Base-by-base conservation (phyloP, 2,113 vertebrate genomes). In the Micromys minutus region DNA sequence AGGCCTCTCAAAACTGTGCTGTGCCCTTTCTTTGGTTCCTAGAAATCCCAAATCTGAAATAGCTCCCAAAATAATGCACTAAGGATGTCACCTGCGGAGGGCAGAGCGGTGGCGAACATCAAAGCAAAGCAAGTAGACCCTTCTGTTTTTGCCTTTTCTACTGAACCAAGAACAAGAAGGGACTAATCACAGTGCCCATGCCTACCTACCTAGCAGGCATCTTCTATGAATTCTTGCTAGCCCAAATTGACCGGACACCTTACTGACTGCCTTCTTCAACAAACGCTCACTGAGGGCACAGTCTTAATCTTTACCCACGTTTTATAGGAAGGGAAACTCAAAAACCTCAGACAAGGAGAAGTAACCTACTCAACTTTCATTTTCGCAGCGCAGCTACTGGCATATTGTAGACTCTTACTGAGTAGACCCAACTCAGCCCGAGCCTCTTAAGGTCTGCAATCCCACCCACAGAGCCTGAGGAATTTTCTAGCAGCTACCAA, bases 11-110 rank as follows among this genome's bases (percentile, higher is more conserved):
- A 84, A 87, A 71, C n/a, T n/a, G 77, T 45, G n/a, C 19, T 1
- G 13, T 17, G 29, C n/a, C 47, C 52, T 87, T 93, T 86, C 90
- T 92, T 87, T 75, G 71, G 71, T 92, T 87, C 76, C 42, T 50
- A 72, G 71, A 86, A 52, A 77, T 26, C 61, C 45, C 55, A 94
- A 89, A 72, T 7, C 24, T 86, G 81, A 93, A 91, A 86, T 50
- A 80, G 15, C 45, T 75, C 79, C 39, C 67, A 57, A 50, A 93
- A 75, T 63, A 85, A 75, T 16, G 42, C 15, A 39, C 67, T 36
- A 63, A 29, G 17, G 36, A 71, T 52, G 42, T 45, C 59, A 65
- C 15, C 45, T 13, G 61, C 61, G 9, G 85, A 80, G 52, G 16
- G 16, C 1, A 24, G n/a, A 0, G 59, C 26, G 74, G 1, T 21